A percentile compares a stretch with the other conserved stretches of the same genome.
phyloP scores from a whole-genome alignment of 2,113 vertebrate species.

The Epinephelus cyanopodus region DNA sequence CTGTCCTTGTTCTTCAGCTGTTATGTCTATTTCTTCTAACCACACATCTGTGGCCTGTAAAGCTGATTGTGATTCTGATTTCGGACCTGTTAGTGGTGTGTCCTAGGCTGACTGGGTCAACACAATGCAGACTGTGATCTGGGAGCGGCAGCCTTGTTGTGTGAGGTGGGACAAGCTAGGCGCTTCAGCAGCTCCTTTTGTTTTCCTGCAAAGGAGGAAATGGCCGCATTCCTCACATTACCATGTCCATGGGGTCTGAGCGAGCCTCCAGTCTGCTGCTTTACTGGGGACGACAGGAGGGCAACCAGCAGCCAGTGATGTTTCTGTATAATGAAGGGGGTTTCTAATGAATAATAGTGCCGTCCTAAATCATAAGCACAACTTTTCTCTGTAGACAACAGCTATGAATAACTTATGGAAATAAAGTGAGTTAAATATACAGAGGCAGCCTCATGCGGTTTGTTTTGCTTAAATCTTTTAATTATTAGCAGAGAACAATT shows the following conservation, averaged over 20 bases:
- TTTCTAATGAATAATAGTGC: constrained; percentile 58
- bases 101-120: constrained; percentile 49
- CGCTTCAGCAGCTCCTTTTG: constrained; percentile 81
- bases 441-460: neutral
- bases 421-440: neutral
- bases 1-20: too few relatives aligned
- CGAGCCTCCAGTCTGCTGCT: constrained; percentile 69
- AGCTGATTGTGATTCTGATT: neutral
- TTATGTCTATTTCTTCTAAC: too few relatives aligned
- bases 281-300: constrained; percentile 62
- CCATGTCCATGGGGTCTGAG: constrained; percentile 83
- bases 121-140: constrained; percentile 61
- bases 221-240: constrained; percentile 87
- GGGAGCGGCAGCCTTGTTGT: constrained; percentile 58
- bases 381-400: constrained; percentile 38
- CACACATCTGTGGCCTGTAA: too few relatives aligned
- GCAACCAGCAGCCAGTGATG: constrained; percentile 34
- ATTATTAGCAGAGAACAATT: neutral
- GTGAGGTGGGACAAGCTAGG: constrained; percentile 69
- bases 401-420: constrained; percentile 14
- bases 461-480: neutral
- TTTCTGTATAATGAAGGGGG: constrained; percentile 51
- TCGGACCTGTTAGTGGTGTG: constrained; percentile 39
- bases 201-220: constrained; percentile 85
- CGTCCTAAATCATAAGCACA: constrained; percentile 52